Base-by-base conservation (phyloP, 2,888 invertebrate genomes). In the Andrena praecox region DNA sequence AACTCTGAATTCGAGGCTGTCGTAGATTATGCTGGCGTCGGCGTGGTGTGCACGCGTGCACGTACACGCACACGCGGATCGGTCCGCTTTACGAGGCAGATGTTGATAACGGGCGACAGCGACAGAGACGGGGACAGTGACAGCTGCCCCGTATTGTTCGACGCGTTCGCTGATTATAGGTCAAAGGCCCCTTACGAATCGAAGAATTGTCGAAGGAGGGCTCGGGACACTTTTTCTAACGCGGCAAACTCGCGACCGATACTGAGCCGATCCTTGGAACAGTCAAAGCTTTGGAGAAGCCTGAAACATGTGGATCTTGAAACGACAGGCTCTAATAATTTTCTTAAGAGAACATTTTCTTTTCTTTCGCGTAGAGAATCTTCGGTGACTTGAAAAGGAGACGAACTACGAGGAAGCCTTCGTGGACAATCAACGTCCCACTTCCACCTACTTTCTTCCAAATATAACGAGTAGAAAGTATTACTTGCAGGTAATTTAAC, bases 71-170 rank as follows among this genome's bases (percentile, higher is more conserved):
- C 42, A 82, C 80, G 75, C 83, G 82, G 83, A 79, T 73, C 84
- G 77, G 84, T 82, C 75, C 66, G 87, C 87, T 91, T 88, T 91
- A 90, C 91, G 88, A 91, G 87, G 89, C 91, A 91, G 91, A 91
- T 91, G 91, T 88, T 92, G 91, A 92, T 92, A 91, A 92, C 86
- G 82, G 64, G 62, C 82, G 82, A 85, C 86, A 85, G 85, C 84
- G 84, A 81, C 85, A 80, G 77, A 90, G 87, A 81, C 74, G 80
- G 84, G 88, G 78, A 89, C 87, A 87, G 89, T 89, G 89, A 88
- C 90, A 91, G 90, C 92, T 90, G 91, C 85, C 90, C 91, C 87
- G 86, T 87, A 89, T 91, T 90, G 87, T 91, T 90, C 89, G 89
- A 87, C 85, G 74, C 85, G 81, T 88, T 85, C 89, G 82, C 79